Conservation (phyloP, 2,113 vertebrate genomes). For the Podarcis muralis region DNA sequence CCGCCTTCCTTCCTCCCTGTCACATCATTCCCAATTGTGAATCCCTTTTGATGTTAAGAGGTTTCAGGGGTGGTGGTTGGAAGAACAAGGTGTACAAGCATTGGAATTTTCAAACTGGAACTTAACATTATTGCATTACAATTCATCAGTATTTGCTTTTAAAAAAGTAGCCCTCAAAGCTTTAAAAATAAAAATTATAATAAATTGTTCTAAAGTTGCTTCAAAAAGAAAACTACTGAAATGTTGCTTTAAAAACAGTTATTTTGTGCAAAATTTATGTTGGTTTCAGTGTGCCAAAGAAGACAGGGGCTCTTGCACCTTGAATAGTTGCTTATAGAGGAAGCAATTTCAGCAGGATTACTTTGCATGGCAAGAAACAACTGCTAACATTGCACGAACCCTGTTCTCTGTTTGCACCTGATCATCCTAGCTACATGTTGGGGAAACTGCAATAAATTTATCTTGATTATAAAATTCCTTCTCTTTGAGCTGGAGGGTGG, state of each 20-base stretch:
- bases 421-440: no score
- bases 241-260: no score
- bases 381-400: no score
- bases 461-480: no score
- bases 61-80: no score
- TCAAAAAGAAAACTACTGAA: no score
- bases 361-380: neutral
- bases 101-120: neutral
- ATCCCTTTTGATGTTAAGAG: neutral
- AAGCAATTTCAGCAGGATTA: neutral
- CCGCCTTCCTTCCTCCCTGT: neutral
- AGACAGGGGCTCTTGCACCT: no score
- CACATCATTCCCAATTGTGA: neutral
- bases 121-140: neutral
- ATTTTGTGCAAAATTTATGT: no score
- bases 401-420: no score
- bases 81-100: neutral
- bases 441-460: neutral
- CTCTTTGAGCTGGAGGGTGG: neutral
- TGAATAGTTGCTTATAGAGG: neutral
- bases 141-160: neutral
- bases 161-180: neutral
- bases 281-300: no score
- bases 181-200: neutral
- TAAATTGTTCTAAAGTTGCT: no score